A percentile compares a stretch with the other conserved stretches of the same genome.
phyloP scores from a whole-genome alignment of 2,797 vertebrate genomes.

The Myotis daubentonii region DNA sequence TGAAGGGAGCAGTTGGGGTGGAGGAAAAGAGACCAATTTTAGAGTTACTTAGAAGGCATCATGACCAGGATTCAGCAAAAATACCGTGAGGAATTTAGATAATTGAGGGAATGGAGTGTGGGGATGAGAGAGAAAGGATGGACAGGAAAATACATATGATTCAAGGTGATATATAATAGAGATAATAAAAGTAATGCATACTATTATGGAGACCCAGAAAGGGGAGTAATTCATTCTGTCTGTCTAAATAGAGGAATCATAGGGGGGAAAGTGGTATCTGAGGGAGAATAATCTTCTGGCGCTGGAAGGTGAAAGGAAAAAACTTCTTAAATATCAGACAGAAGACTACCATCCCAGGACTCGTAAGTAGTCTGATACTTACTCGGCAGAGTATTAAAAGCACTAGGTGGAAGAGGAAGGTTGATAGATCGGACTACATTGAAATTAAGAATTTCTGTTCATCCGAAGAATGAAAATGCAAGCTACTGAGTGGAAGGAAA shows the following conservation, averaged over 20 bases:
- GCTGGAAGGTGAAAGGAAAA: neutral
- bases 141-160: neutral
- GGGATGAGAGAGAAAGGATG: neutral
- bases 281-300: neutral
- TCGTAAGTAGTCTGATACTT: neutral
- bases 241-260: neutral
- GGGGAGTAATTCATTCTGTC: neutral
- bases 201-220: neutral
- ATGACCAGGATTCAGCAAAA: neutral
- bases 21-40: neutral
- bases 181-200: neutral
- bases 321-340: neutral
- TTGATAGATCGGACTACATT: neutral
- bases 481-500: neutral
- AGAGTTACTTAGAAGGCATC: neutral
- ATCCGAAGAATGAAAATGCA: neutral
- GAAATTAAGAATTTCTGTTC: conserved; percentile 13
- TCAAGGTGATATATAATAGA: neutral
- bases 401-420: neutral
- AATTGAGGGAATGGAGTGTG: neutral
- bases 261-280: neutral
- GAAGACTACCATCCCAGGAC: neutral
- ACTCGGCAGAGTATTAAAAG: neutral
- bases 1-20: neutral
- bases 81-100: conserved; percentile 31